Evolutionary conservation across 2,888 invertebrate species (phyloP).

Genomic region (Bembecia ichneumoniformis): DNA sequence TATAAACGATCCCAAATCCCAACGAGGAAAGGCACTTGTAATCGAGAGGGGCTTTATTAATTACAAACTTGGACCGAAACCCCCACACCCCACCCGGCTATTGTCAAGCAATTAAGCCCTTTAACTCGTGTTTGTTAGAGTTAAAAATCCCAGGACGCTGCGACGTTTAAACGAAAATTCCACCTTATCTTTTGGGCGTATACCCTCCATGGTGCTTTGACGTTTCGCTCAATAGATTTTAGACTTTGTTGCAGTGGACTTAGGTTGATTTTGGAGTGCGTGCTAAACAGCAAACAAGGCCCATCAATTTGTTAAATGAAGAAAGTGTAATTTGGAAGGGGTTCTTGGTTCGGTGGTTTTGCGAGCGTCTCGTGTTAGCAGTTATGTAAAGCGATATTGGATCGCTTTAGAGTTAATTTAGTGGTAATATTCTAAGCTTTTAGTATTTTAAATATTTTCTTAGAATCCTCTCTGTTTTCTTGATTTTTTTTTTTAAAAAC

Average conservation of each 20-base stretch:
- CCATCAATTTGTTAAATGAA: slow-evolving; percentile 71
- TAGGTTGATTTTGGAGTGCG: slow-evolving; percentile 28
- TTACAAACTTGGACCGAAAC: slow-evolving; percentile 66
- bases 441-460: too few relatives aligned
- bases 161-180: slow-evolving; percentile 33
- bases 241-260: slow-evolving; percentile 25
- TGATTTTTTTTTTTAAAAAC: too few relatives aligned
- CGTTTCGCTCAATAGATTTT: slow-evolving; percentile 23
- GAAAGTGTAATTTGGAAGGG: slow-evolving; percentile 60
- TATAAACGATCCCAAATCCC: slow-evolving; percentile 31
- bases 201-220: slow-evolving; percentile 21
- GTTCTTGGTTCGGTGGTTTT: slow-evolving; percentile 38
- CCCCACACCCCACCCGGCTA: slow-evolving; percentile 17
- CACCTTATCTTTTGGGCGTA: slow-evolving; percentile 66
- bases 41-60: slow-evolving; percentile 71
- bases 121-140: slow-evolving; percentile 45
- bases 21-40: slow-evolving; percentile 65
- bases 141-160: slow-evolving; percentile 44
- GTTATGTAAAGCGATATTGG: slow-evolving; percentile 30
- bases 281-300: slow-evolving; percentile 27
- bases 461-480: too few relatives aligned
- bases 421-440: not conserved
- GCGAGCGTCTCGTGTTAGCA: slow-evolving; percentile 37
- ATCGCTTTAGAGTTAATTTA: slow-evolving; percentile 23
- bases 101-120: slow-evolving; percentile 41